A percentile compares a stretch with the other conserved stretches of the same genome.
These are phyloP conservation scores for Heterocephalus glaber DNA, from an alignment of 2,113 vertebrate species.

Conservation along the genomic window DNA sequence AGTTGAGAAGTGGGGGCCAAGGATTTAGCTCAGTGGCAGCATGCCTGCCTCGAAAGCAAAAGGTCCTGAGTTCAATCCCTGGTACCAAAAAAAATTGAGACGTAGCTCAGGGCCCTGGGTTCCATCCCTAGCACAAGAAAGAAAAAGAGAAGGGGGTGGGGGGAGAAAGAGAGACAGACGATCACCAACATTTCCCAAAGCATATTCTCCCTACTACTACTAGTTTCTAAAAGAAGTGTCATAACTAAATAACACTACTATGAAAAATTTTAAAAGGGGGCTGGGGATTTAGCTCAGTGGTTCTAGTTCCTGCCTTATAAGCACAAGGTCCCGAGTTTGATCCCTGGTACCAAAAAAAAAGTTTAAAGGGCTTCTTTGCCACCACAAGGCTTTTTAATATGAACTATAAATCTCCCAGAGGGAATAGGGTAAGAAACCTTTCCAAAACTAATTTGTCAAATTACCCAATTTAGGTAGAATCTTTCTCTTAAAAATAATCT, in stretches of 20 bases:
- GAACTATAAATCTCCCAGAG: conserved; percentile 10
- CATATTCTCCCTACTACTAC: not conserved
- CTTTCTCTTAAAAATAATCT: conserved; percentile 14
- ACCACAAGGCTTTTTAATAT: not conserved
- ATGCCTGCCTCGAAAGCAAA: too few species aligned
- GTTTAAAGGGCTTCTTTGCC: not conserved
- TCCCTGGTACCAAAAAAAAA: too few species aligned
- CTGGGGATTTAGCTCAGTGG: not conserved
- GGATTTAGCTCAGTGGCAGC: too few species aligned
- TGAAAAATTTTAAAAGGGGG: not conserved
- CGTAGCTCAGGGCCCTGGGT: not conserved
- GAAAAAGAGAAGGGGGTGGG: too few species aligned
- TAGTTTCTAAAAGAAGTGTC: not conserved
- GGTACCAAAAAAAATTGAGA: too few species aligned
- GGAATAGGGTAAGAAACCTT: not conserved
- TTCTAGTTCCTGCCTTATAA: too few species aligned
- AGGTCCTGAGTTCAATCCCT: too few species aligned
- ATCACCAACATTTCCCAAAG: not conserved
- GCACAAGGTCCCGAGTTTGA: too few species aligned
- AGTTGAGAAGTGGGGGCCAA: not conserved
- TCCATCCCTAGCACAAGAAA: not conserved
- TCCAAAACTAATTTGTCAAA: conserved; percentile 35
- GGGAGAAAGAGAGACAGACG: not conserved
- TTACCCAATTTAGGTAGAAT: conserved; percentile 1
- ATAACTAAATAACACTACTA: not conserved